Evolutionary conservation across 2,888 invertebrate species (phyloP), one percentile per base, ranked within the genome.

Genomic region (Dicyrtomina minuta): DNA sequence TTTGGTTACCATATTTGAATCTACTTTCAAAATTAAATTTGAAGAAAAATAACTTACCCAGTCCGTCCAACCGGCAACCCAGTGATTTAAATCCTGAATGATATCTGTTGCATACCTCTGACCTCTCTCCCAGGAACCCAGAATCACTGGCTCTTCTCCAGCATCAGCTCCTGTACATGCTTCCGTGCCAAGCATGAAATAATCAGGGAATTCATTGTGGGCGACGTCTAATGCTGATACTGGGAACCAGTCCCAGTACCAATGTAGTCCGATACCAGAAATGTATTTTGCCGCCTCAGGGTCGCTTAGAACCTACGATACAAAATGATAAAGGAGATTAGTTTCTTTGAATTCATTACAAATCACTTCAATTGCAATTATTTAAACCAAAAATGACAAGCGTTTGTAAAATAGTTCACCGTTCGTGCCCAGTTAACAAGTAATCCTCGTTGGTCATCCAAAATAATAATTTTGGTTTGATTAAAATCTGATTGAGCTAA

Each of bases 381-480:
- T n/a, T n/a, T n/a, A n/a, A n/a, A n/a, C n/a, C n/a, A n/a, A n/a
- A n/a, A n/a, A n/a, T n/a, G n/a, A n/a, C n/a, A n/a, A n/a, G n/a
- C n/a, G n/a, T n/a, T n/a, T n/a, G n/a, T n/a, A n/a, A n/a, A n/a
- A n/a, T n/a, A n/a, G n/a, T n/a, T 77, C 74, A 83, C 82, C 46
- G 77, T 78, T 71, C 82, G 79, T 1, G 82, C 81, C 83, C 83
- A 84, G 43, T 75, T 68, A 0, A 82, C 82, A 20, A 83, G 68
- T 17, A 80, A 71, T 6, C 80, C 67, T 59, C 82, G 73, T 66
- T 82, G 80, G 60, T 91, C 94, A 79, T 96, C 95, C 22, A 89
- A 83, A 1, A 89, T 86, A 74, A 95, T 84, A 20, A 96, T 86
- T 74, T 88, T 86, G 0, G 90, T 81, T 66, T 87, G 79, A 12